A percentile compares a stretch with the other conserved stretches of the same genome.
phyloP scores from a whole-genome alignment of 2,888 invertebrate species.

The Teinopalpus imperialis region DNA sequence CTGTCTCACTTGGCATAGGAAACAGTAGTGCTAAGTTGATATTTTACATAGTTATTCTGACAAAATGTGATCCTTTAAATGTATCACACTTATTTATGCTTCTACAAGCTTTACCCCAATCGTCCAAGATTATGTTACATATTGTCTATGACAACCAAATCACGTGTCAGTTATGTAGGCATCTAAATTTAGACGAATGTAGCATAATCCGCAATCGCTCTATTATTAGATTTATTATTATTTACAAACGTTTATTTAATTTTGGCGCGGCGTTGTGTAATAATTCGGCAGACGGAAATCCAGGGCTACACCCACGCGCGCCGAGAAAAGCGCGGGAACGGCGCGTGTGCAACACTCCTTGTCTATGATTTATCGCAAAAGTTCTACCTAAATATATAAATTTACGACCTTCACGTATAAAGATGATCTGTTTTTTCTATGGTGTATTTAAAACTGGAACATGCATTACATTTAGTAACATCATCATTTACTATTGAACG shows the following conservation, averaged over 20 bases:
- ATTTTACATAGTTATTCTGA: too few species aligned
- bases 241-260: slow-evolving; percentile 30
- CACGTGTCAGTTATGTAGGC: not conserved
- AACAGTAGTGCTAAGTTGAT: too few species aligned
- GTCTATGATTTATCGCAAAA: slow-evolving; percentile 19
- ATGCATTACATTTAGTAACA: too few species aligned
- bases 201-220: slow-evolving; percentile 25
- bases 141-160: not conserved
- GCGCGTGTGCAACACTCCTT: slow-evolving; percentile 28
- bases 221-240: slow-evolving; percentile 29
- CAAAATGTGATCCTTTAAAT: too few species aligned
- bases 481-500: too few species aligned
- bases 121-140: too few species aligned
- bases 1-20: too few species aligned
- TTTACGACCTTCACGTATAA: too few species aligned
- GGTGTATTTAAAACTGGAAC: too few species aligned
- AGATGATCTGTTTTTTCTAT: too few species aligned
- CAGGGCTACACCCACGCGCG: slow-evolving; percentile 57
- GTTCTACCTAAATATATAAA: slow-evolving; percentile 8
- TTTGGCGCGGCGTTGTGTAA: slow-evolving; percentile 38
- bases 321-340: slow-evolving; percentile 40
- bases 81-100: too few species aligned
- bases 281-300: slow-evolving; percentile 48
- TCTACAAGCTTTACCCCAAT: too few species aligned
- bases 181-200: slow-evolving; percentile 20